Evolutionary conservation across 2,888 invertebrate genomes (phyloP).

Genomic region (Megastigmus dorsalis): DNA sequence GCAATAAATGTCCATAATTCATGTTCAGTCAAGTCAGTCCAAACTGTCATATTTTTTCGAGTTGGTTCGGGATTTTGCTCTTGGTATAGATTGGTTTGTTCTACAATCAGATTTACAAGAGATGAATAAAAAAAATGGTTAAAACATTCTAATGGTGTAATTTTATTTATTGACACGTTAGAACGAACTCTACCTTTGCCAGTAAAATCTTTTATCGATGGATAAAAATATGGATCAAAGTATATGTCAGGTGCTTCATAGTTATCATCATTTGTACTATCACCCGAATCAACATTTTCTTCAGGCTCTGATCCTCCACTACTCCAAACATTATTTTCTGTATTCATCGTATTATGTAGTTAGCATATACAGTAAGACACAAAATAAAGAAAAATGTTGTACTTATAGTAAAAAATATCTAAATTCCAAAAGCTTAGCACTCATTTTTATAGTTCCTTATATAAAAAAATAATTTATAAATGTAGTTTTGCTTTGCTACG

Average conservation of each 20-base stretch:
- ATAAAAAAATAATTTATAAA: too few species aligned
- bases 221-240: constrained; percentile 17
- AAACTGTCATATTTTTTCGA: not conserved
- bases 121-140: not conserved
- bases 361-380: too few species aligned
- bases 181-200: not conserved
- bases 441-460: too few species aligned
- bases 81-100: not conserved
- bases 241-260: not conserved
- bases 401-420: too few species aligned
- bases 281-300: too few species aligned
- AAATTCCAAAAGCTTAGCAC: too few species aligned
- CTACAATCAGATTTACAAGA: not conserved
- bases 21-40: not conserved
- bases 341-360: too few species aligned
- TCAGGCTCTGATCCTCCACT: too few species aligned
- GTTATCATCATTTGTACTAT: not conserved
- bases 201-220: constrained; percentile 19
- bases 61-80: not conserved
- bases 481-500: too few species aligned
- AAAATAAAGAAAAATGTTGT: too few species aligned
- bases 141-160: constrained; percentile 4
- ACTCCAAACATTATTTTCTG: too few species aligned
- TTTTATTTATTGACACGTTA: not conserved
- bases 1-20: not conserved